phyloP scores from a whole-genome alignment of 2,888 invertebrate species.

The Colostygia pectinataria region DNA sequence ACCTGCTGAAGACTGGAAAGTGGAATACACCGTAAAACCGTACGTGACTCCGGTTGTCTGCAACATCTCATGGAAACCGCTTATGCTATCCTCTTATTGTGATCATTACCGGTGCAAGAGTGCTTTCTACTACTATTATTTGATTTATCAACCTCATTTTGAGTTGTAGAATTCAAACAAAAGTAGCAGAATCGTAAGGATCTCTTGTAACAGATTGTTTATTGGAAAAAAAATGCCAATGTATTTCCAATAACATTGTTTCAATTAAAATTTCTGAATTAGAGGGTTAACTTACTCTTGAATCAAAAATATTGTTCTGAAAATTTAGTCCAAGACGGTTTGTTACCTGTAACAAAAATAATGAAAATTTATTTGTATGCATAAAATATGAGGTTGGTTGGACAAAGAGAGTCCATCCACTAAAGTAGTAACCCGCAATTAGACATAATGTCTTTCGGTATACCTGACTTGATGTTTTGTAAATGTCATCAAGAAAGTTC shows the following conservation, averaged over 20 bases:
- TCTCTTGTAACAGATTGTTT: too few species aligned
- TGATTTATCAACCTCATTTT: conserved; percentile 36
- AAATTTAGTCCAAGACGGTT: neutral
- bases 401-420: too few species aligned
- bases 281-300: neutral
- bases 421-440: too few species aligned
- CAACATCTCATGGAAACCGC: conserved; percentile 49
- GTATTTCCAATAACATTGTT: too few species aligned
- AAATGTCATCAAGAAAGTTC: too few species aligned
- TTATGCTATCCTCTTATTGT: conserved; percentile 59
- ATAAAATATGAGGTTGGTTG: too few species aligned
- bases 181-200: too few species aligned
- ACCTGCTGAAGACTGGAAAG: conserved; percentile 70
- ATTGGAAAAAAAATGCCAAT: too few species aligned
- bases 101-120: conserved; percentile 47
- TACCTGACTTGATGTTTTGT: too few species aligned
- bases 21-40: conserved; percentile 66
- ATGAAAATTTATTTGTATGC: too few species aligned
- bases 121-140: conserved; percentile 43
- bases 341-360: conserved; percentile 15
- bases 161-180: conserved; percentile 9
- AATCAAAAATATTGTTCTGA: neutral
- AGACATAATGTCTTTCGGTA: too few species aligned
- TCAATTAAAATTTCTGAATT: too few species aligned
- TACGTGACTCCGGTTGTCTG: conserved; percentile 68